A percentile compares a stretch with the other conserved stretches of the same genome.
Conservation (phyloP, 2,113 vertebrate genomes). For the Charadrius vociferus region DNA sequence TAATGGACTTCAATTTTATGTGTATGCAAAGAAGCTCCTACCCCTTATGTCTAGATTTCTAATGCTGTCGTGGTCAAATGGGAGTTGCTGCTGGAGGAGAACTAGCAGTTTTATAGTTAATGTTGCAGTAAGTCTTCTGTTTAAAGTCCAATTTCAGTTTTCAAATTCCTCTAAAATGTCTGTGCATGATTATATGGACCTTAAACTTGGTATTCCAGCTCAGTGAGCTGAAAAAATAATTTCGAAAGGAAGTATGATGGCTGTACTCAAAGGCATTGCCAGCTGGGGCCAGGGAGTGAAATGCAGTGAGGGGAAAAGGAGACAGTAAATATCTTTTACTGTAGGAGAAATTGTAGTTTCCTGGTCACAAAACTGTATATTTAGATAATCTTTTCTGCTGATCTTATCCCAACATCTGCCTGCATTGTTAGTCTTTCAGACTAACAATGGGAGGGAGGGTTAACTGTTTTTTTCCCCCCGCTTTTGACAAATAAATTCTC, state of each 20-base stretch:
- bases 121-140: slow-evolving; percentile 27
- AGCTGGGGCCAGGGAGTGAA: slow-evolving; percentile 13
- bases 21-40: background rate
- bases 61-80: background rate
- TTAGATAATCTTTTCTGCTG: background rate
- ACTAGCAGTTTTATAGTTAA: slow-evolving; percentile 9
- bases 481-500: background rate
- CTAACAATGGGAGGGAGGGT: background rate
- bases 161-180: slow-evolving; percentile 19
- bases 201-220: slow-evolving; percentile 45
- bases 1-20: background rate
- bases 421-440: background rate
- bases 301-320: background rate
- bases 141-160: slow-evolving; percentile 28
- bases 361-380: background rate
- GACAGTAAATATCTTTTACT: background rate
- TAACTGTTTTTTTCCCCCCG: background rate
- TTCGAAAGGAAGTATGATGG: slow-evolving; percentile 7
- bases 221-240: slow-evolving; percentile 37
- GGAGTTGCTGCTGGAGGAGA: background rate
- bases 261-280: background rate
- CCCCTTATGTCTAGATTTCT: background rate
- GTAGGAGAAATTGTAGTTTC: background rate
- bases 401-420: background rate
- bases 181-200: background rate